These are phyloP conservation scores for Poliocrania exsul DNA, from an alignment of 2,797 vertebrate species.

Conservation along the genomic window DNA sequence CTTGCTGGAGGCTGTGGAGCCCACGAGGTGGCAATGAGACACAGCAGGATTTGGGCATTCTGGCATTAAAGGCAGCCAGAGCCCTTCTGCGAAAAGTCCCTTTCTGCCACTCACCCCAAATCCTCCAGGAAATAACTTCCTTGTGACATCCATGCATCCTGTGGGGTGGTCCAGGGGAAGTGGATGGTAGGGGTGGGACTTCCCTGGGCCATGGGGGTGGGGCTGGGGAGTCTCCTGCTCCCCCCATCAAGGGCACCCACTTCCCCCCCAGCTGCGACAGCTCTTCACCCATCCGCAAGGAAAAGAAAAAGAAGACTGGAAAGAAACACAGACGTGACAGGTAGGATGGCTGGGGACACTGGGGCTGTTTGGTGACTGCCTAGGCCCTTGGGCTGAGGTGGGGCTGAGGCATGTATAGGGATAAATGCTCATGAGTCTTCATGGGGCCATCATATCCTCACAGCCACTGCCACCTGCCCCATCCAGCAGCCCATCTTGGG, in stretches of 20 bases:
- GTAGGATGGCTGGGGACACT: constrained; percentile 63
- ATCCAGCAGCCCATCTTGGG: rapidly evolving
- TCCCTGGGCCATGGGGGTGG: neutral
- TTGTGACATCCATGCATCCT: rapidly evolving
- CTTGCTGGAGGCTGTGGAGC: neutral
- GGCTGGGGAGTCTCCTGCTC: neutral
- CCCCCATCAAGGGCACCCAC: neutral
- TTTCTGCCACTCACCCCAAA: neutral
- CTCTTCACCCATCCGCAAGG: constrained; percentile 90
- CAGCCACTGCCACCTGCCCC: no score
- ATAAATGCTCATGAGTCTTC: neutral
- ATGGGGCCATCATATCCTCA: neutral
- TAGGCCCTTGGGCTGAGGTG: neutral
- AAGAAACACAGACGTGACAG: constrained; percentile 97
- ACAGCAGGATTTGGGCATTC: neutral
- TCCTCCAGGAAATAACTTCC: neutral
- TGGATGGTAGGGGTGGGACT: rapidly evolving
- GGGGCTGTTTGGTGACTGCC: neutral
- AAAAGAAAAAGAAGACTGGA: constrained; percentile 92
- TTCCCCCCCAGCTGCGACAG: constrained; percentile 84
- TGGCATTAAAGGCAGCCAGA: neutral
- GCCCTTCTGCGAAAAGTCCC: neutral
- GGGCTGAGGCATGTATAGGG: neutral
- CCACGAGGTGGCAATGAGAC: constrained; percentile 23
- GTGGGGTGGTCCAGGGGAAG: neutral